These are phyloP conservation scores for Pangasius larnaudii DNA, from an alignment of 2,797 vertebrate species.

Conservation along the genomic window DNA sequence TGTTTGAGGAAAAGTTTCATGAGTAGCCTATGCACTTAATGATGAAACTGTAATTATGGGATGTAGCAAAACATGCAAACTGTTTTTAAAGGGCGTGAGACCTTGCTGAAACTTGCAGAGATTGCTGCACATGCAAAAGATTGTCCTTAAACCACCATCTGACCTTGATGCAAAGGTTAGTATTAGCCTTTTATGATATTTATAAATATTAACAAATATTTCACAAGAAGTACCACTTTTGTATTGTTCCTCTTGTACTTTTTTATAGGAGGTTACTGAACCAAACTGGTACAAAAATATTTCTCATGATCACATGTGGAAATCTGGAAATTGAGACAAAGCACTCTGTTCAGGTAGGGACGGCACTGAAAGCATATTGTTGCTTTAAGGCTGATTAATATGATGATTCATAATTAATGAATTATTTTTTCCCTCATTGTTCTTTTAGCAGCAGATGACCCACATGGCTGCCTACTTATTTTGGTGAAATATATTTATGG, in stretches of 20 bases:
- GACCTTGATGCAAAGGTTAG: conserved; percentile 74
- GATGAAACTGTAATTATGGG: not conserved
- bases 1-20: not conserved
- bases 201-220: not conserved
- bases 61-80: not conserved
- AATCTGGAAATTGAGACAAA: conserved; percentile 63
- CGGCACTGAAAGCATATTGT: not conserved
- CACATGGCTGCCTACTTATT: no score
- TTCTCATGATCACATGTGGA: conserved; percentile 63
- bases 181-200: not conserved
- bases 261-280: conserved; percentile 71
- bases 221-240: not conserved
- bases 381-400: not conserved
- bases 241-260: conserved; percentile 9
- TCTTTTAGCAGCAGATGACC: not conserved
- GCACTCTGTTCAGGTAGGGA: conserved; percentile 68
- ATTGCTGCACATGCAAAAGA: conserved; percentile 67
- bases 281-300: conserved; percentile 71
- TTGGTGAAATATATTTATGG: not conserved
- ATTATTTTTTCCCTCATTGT: not conserved
- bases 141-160: conserved; percentile 67
- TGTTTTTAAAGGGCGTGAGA: conserved; percentile 65
- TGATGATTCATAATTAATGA: not conserved
- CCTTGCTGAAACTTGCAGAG: conserved; percentile 65
- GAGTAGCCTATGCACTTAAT: not conserved